Evolutionary conservation across 1,140 invertebrate species (phyloP), one percentile per base, ranked within the genome.

Genomic region (Augochlora pura): DNA sequence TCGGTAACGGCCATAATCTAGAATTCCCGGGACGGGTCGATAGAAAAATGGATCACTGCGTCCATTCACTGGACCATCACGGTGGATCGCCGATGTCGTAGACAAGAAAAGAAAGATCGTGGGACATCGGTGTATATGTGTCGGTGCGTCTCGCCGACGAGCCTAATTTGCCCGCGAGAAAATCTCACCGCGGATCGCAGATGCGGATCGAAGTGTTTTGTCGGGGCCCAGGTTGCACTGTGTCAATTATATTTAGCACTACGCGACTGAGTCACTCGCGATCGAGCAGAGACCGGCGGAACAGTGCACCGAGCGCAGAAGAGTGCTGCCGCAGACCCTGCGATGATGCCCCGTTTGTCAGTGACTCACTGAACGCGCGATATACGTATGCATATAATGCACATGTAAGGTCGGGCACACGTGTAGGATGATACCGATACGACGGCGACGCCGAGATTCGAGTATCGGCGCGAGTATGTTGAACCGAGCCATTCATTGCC

Each of bases 211-310:
- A 52, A 46, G 21, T 5, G 42, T 10, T 77, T 38, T 23, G 46
- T 21, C 74, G 38, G 42, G 42, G 52, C 65, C 23, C 46, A 54
- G 62, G 70, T 72, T 84, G 77, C 83, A 80, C 77, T 74, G 67
- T 81, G 80, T 86, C 84, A 82, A 86, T 86, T 86, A 86, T 86
- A 86, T 86, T 86, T 86, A 86, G 84, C 84, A 77, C 64, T 71
- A 75, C 52, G 75, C 78, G 42, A 84, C 83, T 84, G 83, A 84
- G 70, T 85, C 83, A 85, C 81, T 71, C 59, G 60, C 80, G 72
- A 57, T 57, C 65, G 42, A 59, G 25, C 12, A 12, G 38, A 71
- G 49, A 73, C 64, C 62, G 21, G 70, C 67, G 46, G 46, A 83
- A 83, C 75, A 73, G 80, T 79, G 65, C 64, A 65, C 63, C 76